Percentiles rank a stretch among this genome's conserved stretches.
Evolutionary conservation across 2,888 invertebrate species (phyloP).

Genomic region (Phalera bucephala): DNA sequence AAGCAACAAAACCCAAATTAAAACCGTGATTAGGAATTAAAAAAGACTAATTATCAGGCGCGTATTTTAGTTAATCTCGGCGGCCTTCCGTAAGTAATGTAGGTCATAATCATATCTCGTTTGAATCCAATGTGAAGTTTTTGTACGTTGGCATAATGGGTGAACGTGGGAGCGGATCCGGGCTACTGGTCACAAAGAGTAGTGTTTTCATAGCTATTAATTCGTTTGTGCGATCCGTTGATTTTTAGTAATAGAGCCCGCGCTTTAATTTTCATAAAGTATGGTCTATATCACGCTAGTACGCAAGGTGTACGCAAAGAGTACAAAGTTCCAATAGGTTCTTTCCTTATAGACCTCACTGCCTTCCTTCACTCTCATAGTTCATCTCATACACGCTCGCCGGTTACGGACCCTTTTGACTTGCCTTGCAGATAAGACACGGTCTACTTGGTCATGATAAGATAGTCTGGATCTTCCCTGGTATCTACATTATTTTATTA

Average conservation of each 20-base stretch:
- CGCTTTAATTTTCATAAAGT: too few species aligned
- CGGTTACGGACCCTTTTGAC: too few species aligned
- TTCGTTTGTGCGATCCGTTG: not conserved
- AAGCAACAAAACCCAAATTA: not conserved
- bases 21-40: not conserved
- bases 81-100: slow-evolving; percentile 43
- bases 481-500: too few species aligned
- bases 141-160: slow-evolving; percentile 35
- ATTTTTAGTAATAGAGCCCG: not conserved
- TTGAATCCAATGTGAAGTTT: slow-evolving; percentile 36
- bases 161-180: slow-evolving; percentile 45
- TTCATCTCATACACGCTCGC: too few species aligned
- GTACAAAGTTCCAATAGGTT: too few species aligned
- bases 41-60: slow-evolving; percentile 1
- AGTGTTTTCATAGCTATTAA: slow-evolving; percentile 14
- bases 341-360: too few species aligned
- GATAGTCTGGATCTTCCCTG: too few species aligned
- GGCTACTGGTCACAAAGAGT: slow-evolving; percentile 19
- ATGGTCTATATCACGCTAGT: too few species aligned
- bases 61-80: slow-evolving; percentile 27
- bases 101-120: slow-evolving; percentile 44
- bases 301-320: too few species aligned
- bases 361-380: too few species aligned
- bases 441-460: too few species aligned
- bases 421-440: too few species aligned